Evolutionary conservation across 2,113 vertebrate species (phyloP).

Genomic region (Halcyon senegalensis): DNA sequence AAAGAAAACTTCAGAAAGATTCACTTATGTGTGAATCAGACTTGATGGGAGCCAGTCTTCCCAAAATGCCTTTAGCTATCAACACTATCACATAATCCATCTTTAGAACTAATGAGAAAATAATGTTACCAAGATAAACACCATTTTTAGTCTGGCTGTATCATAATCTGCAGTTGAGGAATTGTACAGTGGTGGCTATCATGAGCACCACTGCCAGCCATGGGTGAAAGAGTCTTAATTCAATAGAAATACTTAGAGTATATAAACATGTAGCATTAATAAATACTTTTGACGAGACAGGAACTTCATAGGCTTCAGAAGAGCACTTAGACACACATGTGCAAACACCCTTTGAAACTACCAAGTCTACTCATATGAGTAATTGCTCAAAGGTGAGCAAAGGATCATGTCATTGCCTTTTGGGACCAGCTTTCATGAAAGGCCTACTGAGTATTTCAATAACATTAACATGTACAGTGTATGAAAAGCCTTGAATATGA

Average conservation of each 20-base stretch:
- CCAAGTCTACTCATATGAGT: neutral
- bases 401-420: neutral
- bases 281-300: neutral
- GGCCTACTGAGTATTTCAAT: neutral
- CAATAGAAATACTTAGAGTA: neutral
- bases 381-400: neutral
- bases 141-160: neutral
- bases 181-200: neutral
- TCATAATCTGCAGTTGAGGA: neutral
- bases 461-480: neutral
- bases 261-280: neutral
- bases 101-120: neutral
- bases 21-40: neutral
- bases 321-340: neutral
- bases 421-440: neutral
- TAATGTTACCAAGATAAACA: neutral
- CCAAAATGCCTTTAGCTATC: neutral
- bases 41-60: neutral
- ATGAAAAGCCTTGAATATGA: constrained; percentile 3
- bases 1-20: neutral
- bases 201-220: neutral
- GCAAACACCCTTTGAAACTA: neutral
- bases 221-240: neutral
- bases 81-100: neutral
- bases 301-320: neutral